Conservation (phyloP, 2,113 vertebrate genomes). For the Deroptyus accipitrinus region DNA sequence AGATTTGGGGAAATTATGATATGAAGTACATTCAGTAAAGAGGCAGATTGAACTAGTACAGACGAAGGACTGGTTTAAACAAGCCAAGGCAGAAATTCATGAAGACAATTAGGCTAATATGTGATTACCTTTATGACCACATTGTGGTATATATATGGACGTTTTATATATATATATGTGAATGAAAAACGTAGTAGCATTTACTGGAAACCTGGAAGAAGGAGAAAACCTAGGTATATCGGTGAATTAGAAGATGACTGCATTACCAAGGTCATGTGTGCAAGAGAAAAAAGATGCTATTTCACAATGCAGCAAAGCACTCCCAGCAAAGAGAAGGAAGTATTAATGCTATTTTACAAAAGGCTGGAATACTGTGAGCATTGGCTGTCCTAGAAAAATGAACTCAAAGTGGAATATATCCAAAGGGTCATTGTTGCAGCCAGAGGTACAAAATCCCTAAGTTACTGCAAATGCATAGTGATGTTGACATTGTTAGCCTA, state of each 20-base stretch:
- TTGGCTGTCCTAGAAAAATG: not conserved
- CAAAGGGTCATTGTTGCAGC: not conserved
- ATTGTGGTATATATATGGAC: not conserved
- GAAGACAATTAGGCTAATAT: not conserved
- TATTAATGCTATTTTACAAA: not conserved
- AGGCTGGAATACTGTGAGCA: not conserved
- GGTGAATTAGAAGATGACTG: not conserved
- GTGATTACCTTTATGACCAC: not conserved
- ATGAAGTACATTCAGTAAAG: not conserved
- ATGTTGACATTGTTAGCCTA: not conserved
- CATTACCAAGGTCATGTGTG: not conserved
- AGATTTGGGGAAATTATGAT: not conserved
- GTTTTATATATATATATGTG: not conserved
- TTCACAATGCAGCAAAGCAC: not conserved
- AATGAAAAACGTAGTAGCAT: accelerated
- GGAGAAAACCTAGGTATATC: not conserved
- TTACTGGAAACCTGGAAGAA: not conserved
- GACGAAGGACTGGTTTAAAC: not conserved
- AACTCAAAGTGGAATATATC: not conserved
- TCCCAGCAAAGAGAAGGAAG: not conserved
- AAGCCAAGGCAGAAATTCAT: not conserved
- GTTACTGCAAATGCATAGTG: not conserved
- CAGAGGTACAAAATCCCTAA: not conserved
- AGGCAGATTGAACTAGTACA: not conserved
- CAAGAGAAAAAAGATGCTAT: not conserved